phyloP scores from a whole-genome alignment of 2,113 vertebrate genomes.

The Anolis sagrei region DNA sequence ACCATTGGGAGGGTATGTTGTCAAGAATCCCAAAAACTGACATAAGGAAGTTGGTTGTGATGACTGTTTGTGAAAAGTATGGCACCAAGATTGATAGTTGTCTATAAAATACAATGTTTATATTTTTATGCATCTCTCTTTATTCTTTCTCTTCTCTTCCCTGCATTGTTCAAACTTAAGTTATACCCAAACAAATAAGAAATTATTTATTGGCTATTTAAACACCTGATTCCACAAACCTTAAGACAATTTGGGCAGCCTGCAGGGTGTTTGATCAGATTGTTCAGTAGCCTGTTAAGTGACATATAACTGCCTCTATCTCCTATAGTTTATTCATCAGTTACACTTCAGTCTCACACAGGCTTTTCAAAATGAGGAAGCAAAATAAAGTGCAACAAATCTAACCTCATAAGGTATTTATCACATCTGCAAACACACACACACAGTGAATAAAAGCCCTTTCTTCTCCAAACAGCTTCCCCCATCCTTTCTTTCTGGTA shows the following conservation, averaged over 20 bases:
- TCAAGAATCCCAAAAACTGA: background rate
- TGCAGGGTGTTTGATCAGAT: background rate
- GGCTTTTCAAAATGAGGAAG: background rate
- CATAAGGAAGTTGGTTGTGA: background rate
- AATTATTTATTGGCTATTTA: slow-evolving; percentile 5
- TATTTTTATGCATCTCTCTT: background rate
- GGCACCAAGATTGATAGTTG: no score
- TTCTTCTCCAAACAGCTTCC: slow-evolving; percentile 10
- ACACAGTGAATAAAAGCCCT: background rate
- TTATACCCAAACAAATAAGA: background rate
- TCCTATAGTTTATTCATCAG: background rate
- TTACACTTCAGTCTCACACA: background rate
- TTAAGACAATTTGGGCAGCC: background rate
- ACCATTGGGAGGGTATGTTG: no score
- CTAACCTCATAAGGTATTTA: background rate
- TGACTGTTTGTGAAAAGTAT: background rate
- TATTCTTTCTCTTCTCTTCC: background rate
- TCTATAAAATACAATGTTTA: background rate
- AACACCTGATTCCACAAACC: background rate
- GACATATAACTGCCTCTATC: background rate
- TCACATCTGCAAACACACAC: slow-evolving; percentile 1
- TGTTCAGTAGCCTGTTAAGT: background rate
- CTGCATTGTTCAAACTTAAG: background rate
- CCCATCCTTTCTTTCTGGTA: slow-evolving; percentile 6
- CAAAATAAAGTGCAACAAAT: slow-evolving; percentile 16